These are phyloP conservation scores for Autographa pulchrina DNA, from an alignment of 2,888 invertebrate species.

Conservation along the genomic window DNA sequence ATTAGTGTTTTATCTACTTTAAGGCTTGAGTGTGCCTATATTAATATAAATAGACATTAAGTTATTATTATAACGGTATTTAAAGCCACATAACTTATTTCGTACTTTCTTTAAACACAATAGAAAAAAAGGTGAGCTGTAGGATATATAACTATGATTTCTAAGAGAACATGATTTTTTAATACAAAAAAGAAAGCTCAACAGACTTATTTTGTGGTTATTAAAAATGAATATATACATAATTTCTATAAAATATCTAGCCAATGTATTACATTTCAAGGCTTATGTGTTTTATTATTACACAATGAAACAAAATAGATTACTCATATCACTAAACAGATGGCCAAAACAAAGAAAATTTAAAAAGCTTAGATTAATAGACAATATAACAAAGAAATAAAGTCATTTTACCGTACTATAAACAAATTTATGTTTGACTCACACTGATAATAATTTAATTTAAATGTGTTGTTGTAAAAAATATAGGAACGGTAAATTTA, in stretches of 20 bases:
- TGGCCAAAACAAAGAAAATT: neutral
- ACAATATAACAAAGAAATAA: conserved; percentile 58
- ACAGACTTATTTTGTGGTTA: no score
- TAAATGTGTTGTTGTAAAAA: conserved; percentile 58
- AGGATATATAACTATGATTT: no score
- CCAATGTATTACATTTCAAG: no score
- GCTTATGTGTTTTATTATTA: no score
- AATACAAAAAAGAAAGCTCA: no score
- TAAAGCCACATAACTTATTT: neutral
- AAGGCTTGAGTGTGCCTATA: neutral
- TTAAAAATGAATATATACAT: no score
- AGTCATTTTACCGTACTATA: conserved; percentile 62
- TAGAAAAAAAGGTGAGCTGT: no score
- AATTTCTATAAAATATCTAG: no score
- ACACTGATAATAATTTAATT: conserved; percentile 32
- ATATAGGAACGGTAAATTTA: conserved; percentile 54
- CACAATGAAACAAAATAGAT: no score
- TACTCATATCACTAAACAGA: neutral
- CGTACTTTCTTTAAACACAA: no score
- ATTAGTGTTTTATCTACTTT: conserved; percentile 2
- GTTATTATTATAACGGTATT: neutral
- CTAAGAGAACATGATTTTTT: no score
- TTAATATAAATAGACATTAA: neutral
- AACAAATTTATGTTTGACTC: conserved; percentile 61
- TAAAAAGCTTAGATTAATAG: conserved; percentile 13